Base-by-base conservation (phyloP, 2,888 invertebrate genomes). In the Heliconius erato region DNA sequence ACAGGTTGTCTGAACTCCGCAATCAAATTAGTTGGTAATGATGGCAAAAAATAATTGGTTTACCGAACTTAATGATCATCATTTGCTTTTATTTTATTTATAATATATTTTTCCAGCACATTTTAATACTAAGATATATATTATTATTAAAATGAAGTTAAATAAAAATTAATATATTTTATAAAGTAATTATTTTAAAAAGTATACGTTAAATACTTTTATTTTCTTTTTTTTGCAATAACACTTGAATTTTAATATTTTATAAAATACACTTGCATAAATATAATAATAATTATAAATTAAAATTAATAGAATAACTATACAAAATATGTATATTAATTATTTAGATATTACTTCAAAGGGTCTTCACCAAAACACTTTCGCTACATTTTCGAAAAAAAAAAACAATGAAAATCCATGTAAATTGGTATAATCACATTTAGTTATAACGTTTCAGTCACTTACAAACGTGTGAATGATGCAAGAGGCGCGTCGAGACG, bases 391-490 rank as follows among this genome's bases (percentile, higher is more conserved):
- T 19, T 26, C 49, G 44, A 35, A 65, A 67, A 54, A 19, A 23
- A n/a, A 49, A 80, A 68, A 59, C 49, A 68, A 54, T 74, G 67
- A 67, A 67, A 68, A 35, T 32, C 54, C 68, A 19, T 40, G 28
- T 71, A 26, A 59, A 63, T 71, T 71, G 19, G 28, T 35, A 71
- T 19, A 71, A 79, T 63, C 40, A 59, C 67, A 59, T 23, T 59
- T 16, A 69, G 59, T 59, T 14, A 59, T 65, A 72, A 65, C 65
- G n/a, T 63, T 35, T 32, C 74, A 35, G n/a, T 26, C 79, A 74
- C 74, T 80, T 76, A 80, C 80, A 69, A 76, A 67, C 65, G 74
- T 54, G 68, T 69, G 80, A 80, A 63, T 80, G 80, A 80, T 76
- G 80, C 74, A 68, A 80, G 35, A 80, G n/a, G 59, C 32, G 54